These are phyloP conservation scores for Perognathus longimembris DNA, from an alignment of 2,113 vertebrate species.

Conservation along the genomic window DNA sequence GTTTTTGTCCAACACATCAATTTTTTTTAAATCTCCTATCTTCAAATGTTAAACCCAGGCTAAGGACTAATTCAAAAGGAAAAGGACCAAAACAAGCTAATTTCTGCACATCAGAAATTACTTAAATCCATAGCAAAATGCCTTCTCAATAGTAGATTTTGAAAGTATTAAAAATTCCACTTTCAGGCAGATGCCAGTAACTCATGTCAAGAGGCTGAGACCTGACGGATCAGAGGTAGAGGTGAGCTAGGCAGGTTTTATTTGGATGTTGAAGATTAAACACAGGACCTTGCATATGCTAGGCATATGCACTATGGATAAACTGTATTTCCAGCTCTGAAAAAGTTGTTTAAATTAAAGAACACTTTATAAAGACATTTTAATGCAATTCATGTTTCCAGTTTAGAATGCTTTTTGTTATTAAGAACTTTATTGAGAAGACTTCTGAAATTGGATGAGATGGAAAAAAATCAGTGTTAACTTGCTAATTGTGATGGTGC, in stretches of 20 bases:
- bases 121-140: not conserved
- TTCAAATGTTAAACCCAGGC: not conserved
- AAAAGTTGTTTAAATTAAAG: constrained; percentile 4
- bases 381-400: not conserved
- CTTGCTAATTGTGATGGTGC: not conserved
- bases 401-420: not conserved
- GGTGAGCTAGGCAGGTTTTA: not conserved
- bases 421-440: not conserved
- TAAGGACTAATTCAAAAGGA: constrained; percentile 2
- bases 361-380: not conserved
- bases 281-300: too few relatives aligned
- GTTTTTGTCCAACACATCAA: not conserved
- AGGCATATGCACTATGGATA: too few relatives aligned
- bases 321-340: not conserved
- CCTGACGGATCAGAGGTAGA: too few relatives aligned
- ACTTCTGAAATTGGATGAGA: not conserved
- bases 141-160: not conserved
- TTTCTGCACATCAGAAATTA: not conserved
- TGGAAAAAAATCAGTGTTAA: not conserved
- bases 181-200: not conserved
- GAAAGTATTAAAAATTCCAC: constrained; percentile 4
- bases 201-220: too few relatives aligned
- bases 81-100: constrained; percentile 5
- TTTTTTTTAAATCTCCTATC: not conserved
- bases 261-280: too few relatives aligned